A percentile compares a stretch with the other conserved stretches of the same genome.
phyloP scores from a whole-genome alignment of 2,113 vertebrate genomes.

The Neolamprologus falcicula region DNA sequence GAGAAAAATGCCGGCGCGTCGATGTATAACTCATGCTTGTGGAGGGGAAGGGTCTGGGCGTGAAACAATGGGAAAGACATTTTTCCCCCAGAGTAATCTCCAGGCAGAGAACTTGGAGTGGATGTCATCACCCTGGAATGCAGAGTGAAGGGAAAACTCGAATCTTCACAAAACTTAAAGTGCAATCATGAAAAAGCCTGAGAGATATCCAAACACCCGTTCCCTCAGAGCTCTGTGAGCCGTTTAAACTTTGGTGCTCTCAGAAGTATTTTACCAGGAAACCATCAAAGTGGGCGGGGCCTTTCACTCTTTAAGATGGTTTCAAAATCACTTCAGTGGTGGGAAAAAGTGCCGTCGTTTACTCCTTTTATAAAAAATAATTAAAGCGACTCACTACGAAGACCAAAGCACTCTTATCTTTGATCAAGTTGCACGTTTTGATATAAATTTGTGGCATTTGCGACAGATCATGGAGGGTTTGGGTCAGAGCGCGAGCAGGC shows the following conservation, averaged over 20 bases:
- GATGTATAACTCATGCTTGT: neutral
- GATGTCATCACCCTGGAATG: neutral
- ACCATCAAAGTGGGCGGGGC: neutral
- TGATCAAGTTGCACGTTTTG: rapidly evolving
- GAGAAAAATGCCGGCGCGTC: rapidly evolving
- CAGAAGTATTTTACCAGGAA: neutral
- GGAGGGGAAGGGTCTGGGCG: neutral
- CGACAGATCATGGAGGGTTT: neutral
- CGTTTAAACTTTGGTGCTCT: rapidly evolving
- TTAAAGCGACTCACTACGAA: too few relatives aligned
- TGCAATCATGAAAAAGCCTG: neutral
- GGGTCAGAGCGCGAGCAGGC: neutral
- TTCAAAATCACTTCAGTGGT: neutral
- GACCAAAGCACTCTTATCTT: neutral
- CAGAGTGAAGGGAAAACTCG: neutral
- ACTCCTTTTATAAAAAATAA: rapidly evolving
- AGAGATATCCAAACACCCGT: rapidly evolving
- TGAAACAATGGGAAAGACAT: neutral
- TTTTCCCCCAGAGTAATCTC: neutral
- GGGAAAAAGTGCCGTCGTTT: neutral
- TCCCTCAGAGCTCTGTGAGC: neutral
- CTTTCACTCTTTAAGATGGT: neutral
- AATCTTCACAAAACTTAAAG: neutral
- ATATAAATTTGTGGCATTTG: neutral
- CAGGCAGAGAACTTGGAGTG: neutral